These are phyloP conservation scores for Nasonia longicornis DNA, from an alignment of 1,140 invertebrate genomes.

Conservation along the genomic window DNA sequence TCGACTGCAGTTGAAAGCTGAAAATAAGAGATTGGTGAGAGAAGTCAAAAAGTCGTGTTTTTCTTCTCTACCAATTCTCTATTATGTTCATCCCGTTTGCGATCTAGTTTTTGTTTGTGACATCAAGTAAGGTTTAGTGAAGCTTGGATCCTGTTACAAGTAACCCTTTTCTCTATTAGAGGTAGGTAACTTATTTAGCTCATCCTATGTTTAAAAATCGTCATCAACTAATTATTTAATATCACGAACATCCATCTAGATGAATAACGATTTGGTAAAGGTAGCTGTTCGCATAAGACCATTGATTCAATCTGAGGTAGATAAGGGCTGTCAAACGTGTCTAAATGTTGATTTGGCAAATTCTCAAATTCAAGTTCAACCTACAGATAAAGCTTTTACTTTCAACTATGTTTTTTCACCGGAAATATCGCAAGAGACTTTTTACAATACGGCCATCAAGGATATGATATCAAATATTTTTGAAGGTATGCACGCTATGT, in stretches of 20 bases:
- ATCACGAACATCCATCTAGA: conserved; percentile 47
- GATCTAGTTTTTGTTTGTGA: no score
- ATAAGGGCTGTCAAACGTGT: conserved; percentile 77
- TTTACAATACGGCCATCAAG: conserved; percentile 84
- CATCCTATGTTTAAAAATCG: no score
- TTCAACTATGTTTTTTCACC: conserved; percentile 89
- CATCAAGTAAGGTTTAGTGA: no score
- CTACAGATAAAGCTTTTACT: conserved; percentile 83
- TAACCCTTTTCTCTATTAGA: neutral
- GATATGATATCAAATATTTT: conserved; percentile 83
- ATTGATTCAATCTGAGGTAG: conserved; percentile 78
- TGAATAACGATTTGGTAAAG: conserved; percentile 70
- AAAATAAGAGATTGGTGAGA: no score
- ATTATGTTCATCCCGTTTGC: no score
- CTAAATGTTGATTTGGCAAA: conserved; percentile 73
- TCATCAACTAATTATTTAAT: neutral
- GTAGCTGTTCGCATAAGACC: conserved; percentile 87
- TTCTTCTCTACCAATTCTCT: no score
- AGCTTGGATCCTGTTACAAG: neutral
- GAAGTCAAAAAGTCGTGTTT: no score
- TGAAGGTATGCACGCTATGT: conserved; percentile 72
- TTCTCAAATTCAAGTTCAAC: conserved; percentile 80
- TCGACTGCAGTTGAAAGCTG: no score
- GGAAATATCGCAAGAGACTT: conserved; percentile 76
- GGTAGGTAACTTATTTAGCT: neutral